Percentiles rank a stretch among this genome's conserved stretches.
phyloP scores from a whole-genome alignment of 2,888 invertebrate species.

The Cephus sareptanus region DNA sequence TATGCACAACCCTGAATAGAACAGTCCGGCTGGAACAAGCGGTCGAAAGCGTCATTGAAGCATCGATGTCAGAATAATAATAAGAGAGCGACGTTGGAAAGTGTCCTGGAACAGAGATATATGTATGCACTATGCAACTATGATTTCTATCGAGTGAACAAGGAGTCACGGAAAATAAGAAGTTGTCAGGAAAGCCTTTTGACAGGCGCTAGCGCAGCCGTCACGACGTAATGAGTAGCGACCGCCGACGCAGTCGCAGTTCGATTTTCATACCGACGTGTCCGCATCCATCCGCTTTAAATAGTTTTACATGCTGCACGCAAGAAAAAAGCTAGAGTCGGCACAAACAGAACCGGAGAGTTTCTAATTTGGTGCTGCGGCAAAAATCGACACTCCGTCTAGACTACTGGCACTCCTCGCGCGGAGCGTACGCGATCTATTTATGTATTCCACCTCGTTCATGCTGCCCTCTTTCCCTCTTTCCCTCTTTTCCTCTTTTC shows the following conservation, averaged over 20 bases:
- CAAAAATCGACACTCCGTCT: conserved; percentile 61
- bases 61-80: no score
- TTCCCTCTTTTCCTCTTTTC: conserved; percentile 39
- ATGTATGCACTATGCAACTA: no score
- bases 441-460: conserved; percentile 59
- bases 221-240: no score
- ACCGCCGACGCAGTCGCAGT: neutral
- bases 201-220: no score
- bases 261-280: conserved; percentile 2
- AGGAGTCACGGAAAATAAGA: no score
- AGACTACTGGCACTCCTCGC: conserved; percentile 44
- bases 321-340: conserved; percentile 25
- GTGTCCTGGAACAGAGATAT: no score
- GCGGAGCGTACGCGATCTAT: conserved; percentile 53
- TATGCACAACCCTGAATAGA: no score
- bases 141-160: no score
- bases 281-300: conserved; percentile 48
- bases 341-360: conserved; percentile 29
- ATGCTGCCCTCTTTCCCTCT: conserved; percentile 28
- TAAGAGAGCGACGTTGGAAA: no score
- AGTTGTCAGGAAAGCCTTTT: no score
- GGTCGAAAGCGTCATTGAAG: no score
- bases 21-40: no score
- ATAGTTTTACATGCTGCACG: conserved; percentile 47
- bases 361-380: conserved; percentile 51